Percentiles rank a stretch among this genome's conserved stretches.
These are phyloP conservation scores for Onychomys arenicola DNA, from an alignment of 2,797 vertebrate genomes.

Conservation along the genomic window DNA sequence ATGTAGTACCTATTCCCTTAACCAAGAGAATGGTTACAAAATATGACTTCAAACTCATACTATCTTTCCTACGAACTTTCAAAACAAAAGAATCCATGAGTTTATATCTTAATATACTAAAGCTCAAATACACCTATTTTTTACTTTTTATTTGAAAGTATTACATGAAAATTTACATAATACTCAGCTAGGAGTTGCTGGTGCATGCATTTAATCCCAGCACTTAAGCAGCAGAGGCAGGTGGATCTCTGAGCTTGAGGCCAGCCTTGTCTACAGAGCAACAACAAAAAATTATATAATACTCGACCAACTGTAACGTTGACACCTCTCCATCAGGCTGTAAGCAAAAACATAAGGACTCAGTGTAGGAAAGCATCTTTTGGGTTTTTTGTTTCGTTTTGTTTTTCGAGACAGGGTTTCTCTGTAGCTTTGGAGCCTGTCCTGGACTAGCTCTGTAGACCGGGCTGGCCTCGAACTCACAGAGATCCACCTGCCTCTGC, in stretches of 20 bases:
- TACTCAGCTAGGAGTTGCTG: neutral
- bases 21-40: slow-evolving; percentile 29
- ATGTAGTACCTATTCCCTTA: neutral
- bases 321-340: neutral
- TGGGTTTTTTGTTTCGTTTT: no score
- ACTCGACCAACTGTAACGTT: neutral
- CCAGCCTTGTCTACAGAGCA: neutral
- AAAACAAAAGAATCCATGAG: neutral
- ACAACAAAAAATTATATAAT: neutral
- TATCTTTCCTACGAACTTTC: slow-evolving; percentile 46
- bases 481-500: no score
- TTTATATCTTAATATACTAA: slow-evolving; percentile 28
- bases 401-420: no score
- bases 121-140: slow-evolving; percentile 40
- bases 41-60: neutral
- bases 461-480: no score
- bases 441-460: no score
- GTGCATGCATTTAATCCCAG: neutral
- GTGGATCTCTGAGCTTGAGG: neutral
- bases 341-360: slow-evolving; percentile 36
- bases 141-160: slow-evolving; percentile 35
- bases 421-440: no score
- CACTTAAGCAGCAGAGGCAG: neutral
- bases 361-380: neutral
- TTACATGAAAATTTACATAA: slow-evolving; percentile 43